Conservation (phyloP, 2,888 invertebrate genomes). For the Scaptomyza parva region DNA sequence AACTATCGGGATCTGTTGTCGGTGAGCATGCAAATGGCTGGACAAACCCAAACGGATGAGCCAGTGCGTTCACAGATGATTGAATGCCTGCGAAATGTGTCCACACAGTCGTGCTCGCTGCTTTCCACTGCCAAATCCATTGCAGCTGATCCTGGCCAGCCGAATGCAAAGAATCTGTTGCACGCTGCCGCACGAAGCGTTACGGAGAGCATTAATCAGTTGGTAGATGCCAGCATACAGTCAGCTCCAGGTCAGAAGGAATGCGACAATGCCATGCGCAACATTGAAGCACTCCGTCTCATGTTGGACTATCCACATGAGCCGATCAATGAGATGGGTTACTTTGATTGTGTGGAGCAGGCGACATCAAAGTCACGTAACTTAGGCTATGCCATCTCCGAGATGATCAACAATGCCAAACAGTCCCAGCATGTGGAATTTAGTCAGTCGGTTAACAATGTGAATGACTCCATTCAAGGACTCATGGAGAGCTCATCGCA, state of each 20-base stretch:
- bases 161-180: conserved; percentile 95
- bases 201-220: conserved; percentile 95
- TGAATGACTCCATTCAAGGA: conserved; percentile 95
- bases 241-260: conserved; percentile 98
- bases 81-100: conserved; percentile 93
- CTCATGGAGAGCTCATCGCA: conserved; percentile 97
- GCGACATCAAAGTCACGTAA: conserved; percentile 95
- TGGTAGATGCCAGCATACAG: conserved; percentile 90
- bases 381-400: conserved; percentile 95
- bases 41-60: conserved; percentile 90
- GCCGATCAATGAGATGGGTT: conserved; percentile 94
- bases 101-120: conserved; percentile 93
- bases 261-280: conserved; percentile 97
- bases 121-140: conserved; percentile 95
- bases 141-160: conserved; percentile 94
- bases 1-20: conserved; percentile 92
- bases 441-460: conserved; percentile 92
- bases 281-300: conserved; percentile 93
- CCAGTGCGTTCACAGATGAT: conserved; percentile 93
- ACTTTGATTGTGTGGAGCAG: conserved; percentile 96
- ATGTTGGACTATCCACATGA: conserved; percentile 94
- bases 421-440: conserved; percentile 94
- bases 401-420: conserved; percentile 96
- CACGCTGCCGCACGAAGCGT: conserved; percentile 95
- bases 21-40: conserved; percentile 94